Conservation (phyloP, 2,888 invertebrate species). For the Euplexia lucipara region DNA sequence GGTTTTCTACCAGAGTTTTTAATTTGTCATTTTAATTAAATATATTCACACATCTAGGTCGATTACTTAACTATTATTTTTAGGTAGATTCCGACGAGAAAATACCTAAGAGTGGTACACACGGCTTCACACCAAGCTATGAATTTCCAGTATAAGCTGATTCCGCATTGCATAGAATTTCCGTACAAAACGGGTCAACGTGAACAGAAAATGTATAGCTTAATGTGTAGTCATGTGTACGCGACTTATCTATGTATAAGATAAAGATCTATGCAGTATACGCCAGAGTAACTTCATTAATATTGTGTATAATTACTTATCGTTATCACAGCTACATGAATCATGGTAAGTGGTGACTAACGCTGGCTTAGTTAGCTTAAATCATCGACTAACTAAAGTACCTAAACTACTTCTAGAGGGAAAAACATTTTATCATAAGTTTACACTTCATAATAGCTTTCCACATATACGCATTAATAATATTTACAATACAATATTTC, state of each 20-base stretch:
- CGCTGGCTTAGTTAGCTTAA: constrained; percentile 24
- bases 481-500: background rate
- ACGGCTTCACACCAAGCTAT: no score
- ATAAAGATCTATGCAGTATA: constrained; percentile 13
- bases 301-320: constrained; percentile 2
- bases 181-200: no score
- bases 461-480: background rate
- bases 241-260: background rate
- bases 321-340: constrained; percentile 36
- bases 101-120: no score
- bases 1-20: no score
- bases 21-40: no score
- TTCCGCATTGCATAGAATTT: no score
- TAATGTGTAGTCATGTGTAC: no score
- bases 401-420: background rate
- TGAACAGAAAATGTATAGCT: no score
- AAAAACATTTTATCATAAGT: constrained; percentile 17
- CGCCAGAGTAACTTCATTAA: constrained; percentile 29
- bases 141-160: no score
- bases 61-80: no score
- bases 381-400: background rate
- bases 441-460: constrained; percentile 1
- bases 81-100: background rate
- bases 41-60: no score
- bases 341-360: constrained; percentile 44